Conservation (phyloP, 2,888 invertebrate species). For the Xestia ashworthii region DNA sequence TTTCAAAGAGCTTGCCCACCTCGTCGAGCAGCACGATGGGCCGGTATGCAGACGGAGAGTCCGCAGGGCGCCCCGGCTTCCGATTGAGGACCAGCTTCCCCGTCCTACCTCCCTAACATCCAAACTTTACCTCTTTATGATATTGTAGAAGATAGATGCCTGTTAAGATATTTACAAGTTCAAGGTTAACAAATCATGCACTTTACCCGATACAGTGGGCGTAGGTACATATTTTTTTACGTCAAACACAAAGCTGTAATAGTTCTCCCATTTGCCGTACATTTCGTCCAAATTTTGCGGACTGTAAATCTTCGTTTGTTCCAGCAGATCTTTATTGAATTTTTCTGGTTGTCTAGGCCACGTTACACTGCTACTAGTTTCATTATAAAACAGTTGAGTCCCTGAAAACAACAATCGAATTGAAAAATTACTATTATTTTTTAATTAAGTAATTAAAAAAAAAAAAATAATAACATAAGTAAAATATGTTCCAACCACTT, state of each 20-base stretch:
- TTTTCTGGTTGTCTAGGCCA: slow-evolving; percentile 44
- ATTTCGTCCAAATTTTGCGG: slow-evolving; percentile 35
- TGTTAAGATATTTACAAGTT: neutral
- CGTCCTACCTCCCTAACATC: no score
- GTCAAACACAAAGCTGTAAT: slow-evolving; percentile 52
- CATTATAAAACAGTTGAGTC: slow-evolving; percentile 43
- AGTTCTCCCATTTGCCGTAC: slow-evolving; percentile 61
- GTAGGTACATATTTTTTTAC: slow-evolving; percentile 63
- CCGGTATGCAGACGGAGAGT: no score
- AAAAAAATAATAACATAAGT: no score
- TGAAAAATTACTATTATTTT: neutral
- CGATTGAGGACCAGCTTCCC: no score
- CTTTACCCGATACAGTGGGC: slow-evolving; percentile 72
- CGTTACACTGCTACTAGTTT: neutral
- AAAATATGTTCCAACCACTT: no score
- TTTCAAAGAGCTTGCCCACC: no score
- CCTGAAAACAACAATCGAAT: slow-evolving; percentile 44
- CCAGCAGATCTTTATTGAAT: slow-evolving; percentile 43
- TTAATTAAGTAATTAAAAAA: no score
- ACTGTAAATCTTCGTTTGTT: slow-evolving; percentile 49
- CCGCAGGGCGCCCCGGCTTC: no score
- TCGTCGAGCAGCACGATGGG: no score
- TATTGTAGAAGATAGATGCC: neutral
- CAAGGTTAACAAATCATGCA: neutral
- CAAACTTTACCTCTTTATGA: no score